phyloP scores from a whole-genome alignment of 2,888 invertebrate genomes.

The Cephus rjabovi region DNA sequence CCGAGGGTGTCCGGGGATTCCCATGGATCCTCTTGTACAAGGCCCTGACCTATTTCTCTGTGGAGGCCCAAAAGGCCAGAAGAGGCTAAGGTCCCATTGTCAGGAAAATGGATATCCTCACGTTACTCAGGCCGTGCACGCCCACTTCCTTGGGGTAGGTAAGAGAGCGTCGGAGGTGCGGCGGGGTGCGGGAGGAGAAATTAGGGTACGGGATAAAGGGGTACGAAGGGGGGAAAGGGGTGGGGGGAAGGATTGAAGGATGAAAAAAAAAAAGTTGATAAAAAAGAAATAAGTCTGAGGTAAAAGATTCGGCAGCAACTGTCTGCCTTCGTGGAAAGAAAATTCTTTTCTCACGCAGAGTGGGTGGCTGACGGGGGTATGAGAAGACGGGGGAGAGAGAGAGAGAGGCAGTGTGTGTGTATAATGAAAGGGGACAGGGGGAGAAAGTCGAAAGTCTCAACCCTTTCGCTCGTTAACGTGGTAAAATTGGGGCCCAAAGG shows the following conservation, averaged over 20 bases:
- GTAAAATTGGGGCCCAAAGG: slow-evolving; percentile 29
- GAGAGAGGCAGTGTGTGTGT: neutral
- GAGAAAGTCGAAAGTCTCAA: slow-evolving; percentile 18
- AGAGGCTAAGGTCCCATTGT: slow-evolving; percentile 28
- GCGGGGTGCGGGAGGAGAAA: too few relatives aligned
- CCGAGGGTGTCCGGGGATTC: too few relatives aligned
- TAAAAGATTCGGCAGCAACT: slow-evolving; percentile 22
- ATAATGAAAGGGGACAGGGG: slow-evolving; percentile 17
- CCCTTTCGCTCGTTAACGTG: slow-evolving; percentile 36
- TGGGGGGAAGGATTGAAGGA: neutral
- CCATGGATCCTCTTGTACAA: too few relatives aligned
- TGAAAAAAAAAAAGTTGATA: neutral
- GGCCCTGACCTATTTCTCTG: slow-evolving; percentile 52
- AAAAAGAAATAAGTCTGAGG: neutral
- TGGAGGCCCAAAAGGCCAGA: slow-evolving; percentile 38
- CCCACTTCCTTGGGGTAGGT: too few relatives aligned
- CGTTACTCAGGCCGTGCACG: too few relatives aligned
- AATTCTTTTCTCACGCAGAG: slow-evolving; percentile 16
- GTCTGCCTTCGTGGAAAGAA: slow-evolving; percentile 4
- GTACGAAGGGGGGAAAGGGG: too few relatives aligned
- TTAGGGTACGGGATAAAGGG: too few relatives aligned
- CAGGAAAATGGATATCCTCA: neutral
- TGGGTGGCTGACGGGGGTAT: too few relatives aligned
- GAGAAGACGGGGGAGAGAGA: slow-evolving; percentile 1
- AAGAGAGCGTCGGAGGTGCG: too few relatives aligned